A percentile compares a stretch with the other conserved stretches of the same genome.
Evolutionary conservation across 2,888 invertebrate genomes (phyloP).

Genomic region (Thyatira batis): DNA sequence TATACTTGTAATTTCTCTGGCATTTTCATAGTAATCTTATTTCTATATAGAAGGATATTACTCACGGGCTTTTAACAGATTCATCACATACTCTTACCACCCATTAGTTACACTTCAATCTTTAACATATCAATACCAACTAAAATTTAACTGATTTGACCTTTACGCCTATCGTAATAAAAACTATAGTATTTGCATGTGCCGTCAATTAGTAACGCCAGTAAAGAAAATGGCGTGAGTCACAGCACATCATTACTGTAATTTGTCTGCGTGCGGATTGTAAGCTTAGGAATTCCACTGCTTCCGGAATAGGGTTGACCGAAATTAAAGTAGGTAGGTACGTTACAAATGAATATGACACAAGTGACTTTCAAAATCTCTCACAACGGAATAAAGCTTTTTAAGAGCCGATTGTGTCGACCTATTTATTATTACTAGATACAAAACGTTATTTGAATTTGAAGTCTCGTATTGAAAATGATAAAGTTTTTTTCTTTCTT

Average conservation of each 20-base stretch:
- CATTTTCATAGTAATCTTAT: no score
- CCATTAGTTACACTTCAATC: neutral
- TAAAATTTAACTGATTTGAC: neutral
- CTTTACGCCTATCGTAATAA: neutral
- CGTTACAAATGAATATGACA: neutral
- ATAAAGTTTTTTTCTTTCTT: no score
- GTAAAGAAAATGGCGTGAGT: constrained; percentile 17
- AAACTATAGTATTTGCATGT: neutral
- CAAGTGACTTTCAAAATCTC: neutral
- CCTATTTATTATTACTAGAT: no score
- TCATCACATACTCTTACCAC: neutral
- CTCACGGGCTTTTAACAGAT: neutral
- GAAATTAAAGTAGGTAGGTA: constrained; percentile 7
- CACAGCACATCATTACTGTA: constrained; percentile 27
- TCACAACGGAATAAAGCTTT: no score
- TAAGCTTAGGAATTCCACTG: constrained; percentile 45
- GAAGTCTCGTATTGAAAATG: no score
- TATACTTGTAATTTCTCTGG: no score
- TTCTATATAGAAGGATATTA: no score
- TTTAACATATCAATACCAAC: neutral
- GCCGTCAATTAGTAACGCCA: constrained; percentile 1
- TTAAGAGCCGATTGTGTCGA: no score
- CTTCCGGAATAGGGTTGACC: constrained; percentile 40
- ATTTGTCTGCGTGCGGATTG: constrained; percentile 40
- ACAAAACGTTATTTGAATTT: no score